Evolutionary conservation across 2,888 invertebrate species (phyloP), one percentile per base, ranked within the genome.

Genomic region (Azorinus chamasolen): DNA sequence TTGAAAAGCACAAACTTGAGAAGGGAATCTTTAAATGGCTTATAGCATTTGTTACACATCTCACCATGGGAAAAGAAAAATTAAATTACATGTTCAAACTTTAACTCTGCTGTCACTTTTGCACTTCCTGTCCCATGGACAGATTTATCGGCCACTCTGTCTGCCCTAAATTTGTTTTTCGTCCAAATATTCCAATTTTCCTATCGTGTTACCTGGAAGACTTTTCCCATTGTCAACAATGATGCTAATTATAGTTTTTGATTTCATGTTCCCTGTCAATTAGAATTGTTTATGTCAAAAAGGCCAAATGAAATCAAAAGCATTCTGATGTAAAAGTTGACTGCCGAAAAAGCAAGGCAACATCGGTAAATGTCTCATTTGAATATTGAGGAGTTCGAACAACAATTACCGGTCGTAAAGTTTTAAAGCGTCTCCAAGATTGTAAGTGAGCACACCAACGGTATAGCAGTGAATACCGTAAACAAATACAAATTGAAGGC

Each of bases 401-500:
- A 22, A 20, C 50, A 18, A 50, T 50, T 50, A 22, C 24, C 2
- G 24, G 20, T n/a, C 50, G 20, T 20, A 20, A 50, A 50, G 3
- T 20, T 50, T 20, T 2, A 18, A 50, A 50, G 32, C 32, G 32
- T 32, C 32, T 4, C 32, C 32, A 32, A 32, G 32, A 32, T 32
- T 32, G 32, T 32, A 32, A 32, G 32, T 32, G 32, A 32, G 32
- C 32, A 32, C 18, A 22, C 10, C 50, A 50, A 50, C 24, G 18
- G 50, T 50, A 50, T 63, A 63, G 18, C 51, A 53, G 32, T 62
- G 10, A 27, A 45, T 41, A 68, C 58, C 63, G 53, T 58, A 57
- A 69, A 58, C 39, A 39, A 63, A 18, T 24, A 25, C 25, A 59
- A 74, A 74, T 69, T 63, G 63, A 32, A 57, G 74, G 73, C 48